Base-by-base conservation (phyloP, 2,888 invertebrate genomes). In the Leptinotarsa haldemani region DNA sequence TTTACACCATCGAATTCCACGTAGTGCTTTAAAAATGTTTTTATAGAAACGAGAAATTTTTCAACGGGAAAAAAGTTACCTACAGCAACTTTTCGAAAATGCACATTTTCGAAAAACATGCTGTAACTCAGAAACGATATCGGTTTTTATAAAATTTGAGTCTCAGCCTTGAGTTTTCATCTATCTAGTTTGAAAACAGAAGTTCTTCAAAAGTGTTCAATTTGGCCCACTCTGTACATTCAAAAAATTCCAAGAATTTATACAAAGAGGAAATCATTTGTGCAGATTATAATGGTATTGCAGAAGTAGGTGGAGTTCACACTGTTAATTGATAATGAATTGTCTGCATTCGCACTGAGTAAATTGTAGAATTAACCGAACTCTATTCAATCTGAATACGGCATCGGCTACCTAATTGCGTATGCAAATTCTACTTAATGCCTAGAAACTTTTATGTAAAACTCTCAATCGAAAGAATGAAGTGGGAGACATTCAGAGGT, bases 371-470 rank as follows among this genome's bases (percentile, higher is more conserved):
- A 73, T 69, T 63, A 69, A 61, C 58, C 15, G 58, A 25, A 25
- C 46, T 40, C 58, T 70, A 79, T 75, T 72, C 75, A 78, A 77
- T 78, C 74, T 69, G 56, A 71, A 71, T 73, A 76, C 30, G 72
- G 48, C 71, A 74, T 75, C 74, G 67, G 74, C 73, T 65, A 70
- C 63, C 80, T 81, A 80, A 80, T 81, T 80, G 78, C 79, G 75
- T 80, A 80, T 81, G 80, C 78, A 81, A 80, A 81, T 81, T 78
- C 71, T 66, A 63, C 48, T 66, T 76, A 80, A 80, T 77, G 76
- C 77, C 75, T 64, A 74, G 67, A 76, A 79, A 70, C 61, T 77
- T 77, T 73, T 73, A n/a, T n/a, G 56, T 52, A 40, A 63, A 69
- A 69, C 71, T 75, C 18, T 47, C 56, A 25, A 46, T 20, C 16